A percentile compares a stretch with the other conserved stretches of the same genome.
These are phyloP conservation scores for Labroides dimidiatus DNA, from an alignment of 2,797 vertebrate species.

Conservation along the genomic window DNA sequence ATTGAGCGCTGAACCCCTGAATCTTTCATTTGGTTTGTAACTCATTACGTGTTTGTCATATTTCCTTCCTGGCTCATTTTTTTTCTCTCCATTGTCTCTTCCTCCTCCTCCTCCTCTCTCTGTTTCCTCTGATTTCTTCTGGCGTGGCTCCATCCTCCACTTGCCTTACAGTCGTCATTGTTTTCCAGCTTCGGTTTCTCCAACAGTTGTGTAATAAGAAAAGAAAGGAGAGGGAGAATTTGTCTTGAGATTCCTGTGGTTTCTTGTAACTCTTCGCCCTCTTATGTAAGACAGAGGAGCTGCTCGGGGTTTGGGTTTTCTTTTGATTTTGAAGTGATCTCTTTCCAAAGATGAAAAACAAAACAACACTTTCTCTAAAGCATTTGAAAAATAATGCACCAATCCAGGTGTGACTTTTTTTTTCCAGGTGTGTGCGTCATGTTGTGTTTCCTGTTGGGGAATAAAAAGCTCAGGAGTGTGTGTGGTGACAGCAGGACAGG, in stretches of 20 bases:
- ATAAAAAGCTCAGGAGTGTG: conserved; percentile 1
- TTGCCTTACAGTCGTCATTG: conserved; percentile 8
- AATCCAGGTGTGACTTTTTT: conserved; percentile 8
- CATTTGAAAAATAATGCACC: too few species aligned
- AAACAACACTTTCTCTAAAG: neutral
- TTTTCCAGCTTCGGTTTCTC: conserved; percentile 26
- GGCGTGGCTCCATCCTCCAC: neutral
- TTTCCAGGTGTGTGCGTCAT: conserved; percentile 14
- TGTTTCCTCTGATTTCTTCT: conserved; percentile 8
- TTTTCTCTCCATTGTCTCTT: neutral
- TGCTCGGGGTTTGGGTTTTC: conserved; percentile 3
- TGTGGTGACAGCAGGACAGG: conserved; percentile 45
- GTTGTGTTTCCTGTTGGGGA: conserved; percentile 13
- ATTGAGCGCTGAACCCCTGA: neutral
- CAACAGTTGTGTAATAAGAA: conserved; percentile 36
- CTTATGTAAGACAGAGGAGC: conserved; percentile 26
- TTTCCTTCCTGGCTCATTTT: neutral
- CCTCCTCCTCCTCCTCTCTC: neutral
- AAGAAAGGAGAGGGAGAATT: conserved; percentile 8
- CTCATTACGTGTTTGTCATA: neutral
- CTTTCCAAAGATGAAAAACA: conserved; percentile 4
- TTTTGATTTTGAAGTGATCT: neutral
- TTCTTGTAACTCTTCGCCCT: conserved; percentile 30
- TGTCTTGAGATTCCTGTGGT: conserved; percentile 26
- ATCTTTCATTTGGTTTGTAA: conserved; percentile 8